Conservation (phyloP, 2,888 invertebrate genomes). For the Sarcophaga caerulescens region DNA sequence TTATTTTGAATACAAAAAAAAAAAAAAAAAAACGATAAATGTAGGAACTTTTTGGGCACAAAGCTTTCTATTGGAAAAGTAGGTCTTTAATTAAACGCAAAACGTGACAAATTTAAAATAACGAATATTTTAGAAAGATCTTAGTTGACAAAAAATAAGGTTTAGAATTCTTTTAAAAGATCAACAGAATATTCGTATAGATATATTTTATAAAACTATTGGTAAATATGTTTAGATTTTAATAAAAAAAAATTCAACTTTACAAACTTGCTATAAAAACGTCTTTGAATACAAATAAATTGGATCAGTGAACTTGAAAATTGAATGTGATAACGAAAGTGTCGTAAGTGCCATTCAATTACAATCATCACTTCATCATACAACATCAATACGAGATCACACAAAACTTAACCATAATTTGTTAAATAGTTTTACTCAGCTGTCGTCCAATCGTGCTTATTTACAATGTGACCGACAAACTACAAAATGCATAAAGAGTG, state of each 20-base stretch:
- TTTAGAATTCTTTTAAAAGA: too few relatives aligned
- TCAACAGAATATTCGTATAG: too few relatives aligned
- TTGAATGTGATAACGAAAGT: conserved; percentile 68
- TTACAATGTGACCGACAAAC: conserved; percentile 23
- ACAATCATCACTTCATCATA: conserved; percentile 21
- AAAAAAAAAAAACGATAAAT: not conserved
- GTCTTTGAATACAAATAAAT: conserved; percentile 44
- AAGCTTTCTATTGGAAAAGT: not conserved
- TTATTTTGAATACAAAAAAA: not conserved
- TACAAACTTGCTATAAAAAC: not conserved
- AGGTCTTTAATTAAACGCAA: not conserved
- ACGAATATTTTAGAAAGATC: not conserved
- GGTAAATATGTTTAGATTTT: not conserved
- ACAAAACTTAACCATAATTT: conserved; percentile 28
- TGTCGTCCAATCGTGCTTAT: not conserved
- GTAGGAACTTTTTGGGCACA: not conserved
- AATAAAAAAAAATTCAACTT: conserved; percentile 22
- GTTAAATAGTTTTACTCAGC: conserved; percentile 31
- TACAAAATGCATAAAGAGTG: not conserved
- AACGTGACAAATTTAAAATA: not conserved
- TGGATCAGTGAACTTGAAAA: conserved; percentile 71
- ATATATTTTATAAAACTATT: not conserved
- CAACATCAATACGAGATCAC: conserved; percentile 40
- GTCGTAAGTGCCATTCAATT: conserved; percentile 23
- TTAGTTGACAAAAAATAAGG: not conserved